Evolutionary conservation across 1,140 invertebrate genomes (phyloP).

Genomic region (Phymorhynchus buccinoides): DNA sequence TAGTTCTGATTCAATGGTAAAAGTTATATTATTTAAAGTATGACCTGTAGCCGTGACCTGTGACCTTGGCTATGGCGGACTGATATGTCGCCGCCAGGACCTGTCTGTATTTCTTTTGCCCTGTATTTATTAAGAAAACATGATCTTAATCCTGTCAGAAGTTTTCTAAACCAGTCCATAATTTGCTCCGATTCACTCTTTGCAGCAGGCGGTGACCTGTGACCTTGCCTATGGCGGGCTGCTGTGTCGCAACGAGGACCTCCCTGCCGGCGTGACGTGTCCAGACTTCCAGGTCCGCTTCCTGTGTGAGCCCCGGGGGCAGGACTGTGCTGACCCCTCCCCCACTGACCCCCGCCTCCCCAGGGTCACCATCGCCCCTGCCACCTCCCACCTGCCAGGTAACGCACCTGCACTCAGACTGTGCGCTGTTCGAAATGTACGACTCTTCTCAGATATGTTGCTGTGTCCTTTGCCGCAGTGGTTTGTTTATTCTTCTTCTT

Average conservation of each 20-base stretch:
- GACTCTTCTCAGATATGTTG: too few species aligned
- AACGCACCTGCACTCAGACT: neutral
- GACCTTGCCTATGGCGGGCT: constrained; percentile 81
- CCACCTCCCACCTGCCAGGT: constrained; percentile 36
- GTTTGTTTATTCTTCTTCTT: too few species aligned
- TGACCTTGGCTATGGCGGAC: constrained; percentile 79
- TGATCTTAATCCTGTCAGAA: too few species aligned
- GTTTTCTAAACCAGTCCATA: too few species aligned
- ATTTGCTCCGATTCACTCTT: too few species aligned
- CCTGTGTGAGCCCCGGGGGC: constrained; percentile 75
- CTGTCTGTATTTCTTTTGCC: too few species aligned
- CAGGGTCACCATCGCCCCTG: constrained; percentile 11
- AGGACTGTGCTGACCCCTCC: constrained; percentile 41
- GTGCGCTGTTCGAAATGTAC: neutral
- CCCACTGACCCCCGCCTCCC: neutral
- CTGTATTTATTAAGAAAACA: too few species aligned
- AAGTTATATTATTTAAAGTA: too few species aligned
- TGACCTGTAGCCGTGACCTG: constrained; percentile 83
- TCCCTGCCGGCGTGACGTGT: constrained; percentile 61
- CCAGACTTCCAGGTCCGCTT: constrained; percentile 83
- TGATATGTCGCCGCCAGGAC: constrained; percentile 77
- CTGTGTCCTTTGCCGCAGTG: too few species aligned
- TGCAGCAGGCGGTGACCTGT: constrained; percentile 80
- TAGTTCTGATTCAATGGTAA: too few species aligned
- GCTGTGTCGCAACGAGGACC: constrained; percentile 76